Evolutionary conservation across 2,113 vertebrate genomes (phyloP), one percentile per base, ranked within the genome.

Genomic region (Zosterops borbonicus): DNA sequence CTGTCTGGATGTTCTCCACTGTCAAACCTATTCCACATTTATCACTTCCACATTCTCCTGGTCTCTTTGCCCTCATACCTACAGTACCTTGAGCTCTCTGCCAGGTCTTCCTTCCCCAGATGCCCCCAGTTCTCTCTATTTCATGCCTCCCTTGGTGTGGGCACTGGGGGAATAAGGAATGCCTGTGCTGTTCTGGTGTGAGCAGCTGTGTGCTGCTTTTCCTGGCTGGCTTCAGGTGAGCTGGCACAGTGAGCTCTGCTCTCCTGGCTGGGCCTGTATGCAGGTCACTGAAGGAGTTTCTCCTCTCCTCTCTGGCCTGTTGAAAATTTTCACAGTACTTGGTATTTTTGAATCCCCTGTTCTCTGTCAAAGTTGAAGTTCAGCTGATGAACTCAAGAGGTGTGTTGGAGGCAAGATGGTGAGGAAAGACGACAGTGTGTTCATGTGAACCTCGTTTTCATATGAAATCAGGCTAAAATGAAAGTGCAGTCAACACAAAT

Each of bases 401-500:
- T 24, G 10, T 47, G 20, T 71, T 73, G 49, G 50, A 73, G 44
- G 21, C 19, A 27, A 42, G 21, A 16, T 39, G 42, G 39, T 59
- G 52, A 81, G 49, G 58, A 41, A 65, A 10, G 53, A 20, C 70
- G 79, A 8, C 19, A 33, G 5, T 46, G 12, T 88, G 46, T 73
- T 77, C 23, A 20, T 53, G 18, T 88, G 86, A 74, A 58, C 29
- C 20, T 76, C 0, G 0, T 88, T 92, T 74, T 87, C 29, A 5
- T 80, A 35, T 0, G 3, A 92, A 88, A 50, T 89, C 19, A 37
- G 24, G 35, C 56, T 65, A 16, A 83, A 95, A 33, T 79, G 80
- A 75, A 71, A 29, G 41, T 81, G 77, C 89, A 96, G 64, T 96
- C 89, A 90, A 95, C 87, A 75, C 92, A 83, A 87, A 89, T 56